Evolutionary conservation across 2,888 invertebrate species (phyloP).

Genomic region (Gonocerus acuteangulatus): DNA sequence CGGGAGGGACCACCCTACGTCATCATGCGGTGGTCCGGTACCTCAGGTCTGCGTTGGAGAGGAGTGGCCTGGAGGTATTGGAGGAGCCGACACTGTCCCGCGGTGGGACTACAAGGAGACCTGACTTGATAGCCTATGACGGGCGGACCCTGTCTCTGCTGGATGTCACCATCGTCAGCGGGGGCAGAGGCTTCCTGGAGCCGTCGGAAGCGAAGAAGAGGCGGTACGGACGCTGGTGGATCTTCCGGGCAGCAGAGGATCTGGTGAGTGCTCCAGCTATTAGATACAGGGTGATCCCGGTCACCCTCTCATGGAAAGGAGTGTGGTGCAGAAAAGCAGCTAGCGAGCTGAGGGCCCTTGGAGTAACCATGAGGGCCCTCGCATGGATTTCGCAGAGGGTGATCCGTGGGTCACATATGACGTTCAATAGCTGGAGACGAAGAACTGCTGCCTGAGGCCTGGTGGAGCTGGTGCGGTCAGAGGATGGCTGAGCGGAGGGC

Average conservation of each 20-base stretch:
- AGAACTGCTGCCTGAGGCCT: not conserved
- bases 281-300: not conserved
- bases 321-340: not conserved
- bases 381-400: constrained; percentile 34
- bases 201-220: not conserved
- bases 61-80: not conserved
- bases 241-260: not conserved
- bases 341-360: not conserved
- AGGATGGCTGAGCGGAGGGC: too few species aligned
- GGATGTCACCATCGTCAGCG: constrained; percentile 26
- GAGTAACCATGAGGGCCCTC: constrained; percentile 36
- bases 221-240: not conserved
- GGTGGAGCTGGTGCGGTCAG: too few species aligned
- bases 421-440: constrained; percentile 1
- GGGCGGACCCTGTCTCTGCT: not conserved
- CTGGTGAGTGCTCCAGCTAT: not conserved
- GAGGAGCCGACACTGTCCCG: not conserved
- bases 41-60: not conserved
- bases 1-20: constrained; percentile 41
- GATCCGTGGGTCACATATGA: not conserved
- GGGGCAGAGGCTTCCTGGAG: not conserved
- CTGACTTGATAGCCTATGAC: not conserved
- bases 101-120: not conserved
- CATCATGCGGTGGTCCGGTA: constrained; percentile 36
- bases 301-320: constrained; percentile 13